phyloP scores from a whole-genome alignment of 2,113 vertebrate species.

The Mirounga angustirostris region DNA sequence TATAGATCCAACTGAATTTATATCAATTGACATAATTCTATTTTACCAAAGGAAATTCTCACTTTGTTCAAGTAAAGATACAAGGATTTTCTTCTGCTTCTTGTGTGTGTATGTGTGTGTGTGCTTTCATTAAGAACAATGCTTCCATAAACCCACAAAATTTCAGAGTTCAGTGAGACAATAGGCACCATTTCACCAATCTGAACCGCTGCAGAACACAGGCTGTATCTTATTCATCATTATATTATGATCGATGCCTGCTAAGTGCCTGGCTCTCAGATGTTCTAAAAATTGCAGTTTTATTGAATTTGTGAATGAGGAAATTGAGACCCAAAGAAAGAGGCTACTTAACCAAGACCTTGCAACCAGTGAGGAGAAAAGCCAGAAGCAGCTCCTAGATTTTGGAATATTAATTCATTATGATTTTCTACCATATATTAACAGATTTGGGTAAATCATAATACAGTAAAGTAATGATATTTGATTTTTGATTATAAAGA shows the following conservation, averaged over 20 bases:
- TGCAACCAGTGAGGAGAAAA: neutral
- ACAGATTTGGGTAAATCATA: neutral
- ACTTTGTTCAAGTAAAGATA: neutral
- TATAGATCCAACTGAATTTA: neutral
- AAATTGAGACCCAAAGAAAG: slow-evolving; percentile 48
- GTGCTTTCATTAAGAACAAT: neutral
- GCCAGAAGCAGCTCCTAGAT: neutral
- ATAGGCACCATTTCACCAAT: neutral
- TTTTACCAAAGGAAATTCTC: neutral
- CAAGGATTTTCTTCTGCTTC: neutral
- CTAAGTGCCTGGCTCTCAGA: neutral
- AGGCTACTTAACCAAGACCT: neutral
- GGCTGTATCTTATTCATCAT: neutral
- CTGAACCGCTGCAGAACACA: neutral
- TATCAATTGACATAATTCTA: neutral
- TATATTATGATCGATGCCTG: neutral
- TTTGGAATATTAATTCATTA: slow-evolving; percentile 33
- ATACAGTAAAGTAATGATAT: neutral
- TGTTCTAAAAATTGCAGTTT: slow-evolving; percentile 21
- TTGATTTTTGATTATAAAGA: slow-evolving; percentile 41
- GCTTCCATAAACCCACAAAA: neutral
- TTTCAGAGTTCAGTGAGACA: neutral
- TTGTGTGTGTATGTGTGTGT: neutral
- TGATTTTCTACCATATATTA: neutral
- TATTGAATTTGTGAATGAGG: slow-evolving; percentile 65